Evolutionary conservation across 1,140 invertebrate species (phyloP), one percentile per base, ranked within the genome.

Genomic region (Sarcophaga peregrina): DNA sequence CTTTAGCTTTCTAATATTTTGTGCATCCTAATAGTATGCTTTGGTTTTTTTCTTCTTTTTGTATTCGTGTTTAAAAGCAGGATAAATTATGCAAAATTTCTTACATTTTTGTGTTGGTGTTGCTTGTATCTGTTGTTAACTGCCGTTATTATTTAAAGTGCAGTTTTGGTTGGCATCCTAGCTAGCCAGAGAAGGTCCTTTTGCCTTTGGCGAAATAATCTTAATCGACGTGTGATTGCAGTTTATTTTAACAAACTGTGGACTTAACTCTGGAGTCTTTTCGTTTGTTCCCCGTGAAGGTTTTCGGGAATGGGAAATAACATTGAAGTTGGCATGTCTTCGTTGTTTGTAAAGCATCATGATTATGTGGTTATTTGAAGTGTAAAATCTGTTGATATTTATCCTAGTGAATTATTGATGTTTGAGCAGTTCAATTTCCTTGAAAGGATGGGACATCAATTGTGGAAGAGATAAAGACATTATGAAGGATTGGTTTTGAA

Each of bases 201-300:
- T 54, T 73, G 46, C 17, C 58, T 37, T 50, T 83, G 82, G 75
- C 68, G 68, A 68, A 48, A 68, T 83, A 83, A 83, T 83, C 82
- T 83, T 83, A 83, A 83, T 80, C 82, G 82, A 83, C 58, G 82
- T 83, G 82, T 83, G 82, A 83, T 83, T 83, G 82, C 75, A 72
- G 82, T 80, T 83, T 83, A 83, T 17, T 48, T 80, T 83, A 48
- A 83, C 46, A 80, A 72, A 54, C 52, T 82, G 48, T 75, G 48
- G 81, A 48, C 74, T 37, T 50, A 74, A 54, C 50, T 82, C 48
- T 50, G 58, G 25, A 37, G 25, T 37, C 25, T 4, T 37, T 37
- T 37, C 25, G 25, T 37, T 37, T 4, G 4, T 37, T 37, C 25
- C 4, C 4, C 1, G 25, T 4, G 4, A 37, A 4, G 25, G 25